Percentiles rank a stretch among this genome's conserved stretches.
These are phyloP conservation scores for Clytia hemisphaerica DNA, from an alignment of 30 jellyfish, hydroid and myxozoan genomes.

Conservation along the genomic window DNA sequence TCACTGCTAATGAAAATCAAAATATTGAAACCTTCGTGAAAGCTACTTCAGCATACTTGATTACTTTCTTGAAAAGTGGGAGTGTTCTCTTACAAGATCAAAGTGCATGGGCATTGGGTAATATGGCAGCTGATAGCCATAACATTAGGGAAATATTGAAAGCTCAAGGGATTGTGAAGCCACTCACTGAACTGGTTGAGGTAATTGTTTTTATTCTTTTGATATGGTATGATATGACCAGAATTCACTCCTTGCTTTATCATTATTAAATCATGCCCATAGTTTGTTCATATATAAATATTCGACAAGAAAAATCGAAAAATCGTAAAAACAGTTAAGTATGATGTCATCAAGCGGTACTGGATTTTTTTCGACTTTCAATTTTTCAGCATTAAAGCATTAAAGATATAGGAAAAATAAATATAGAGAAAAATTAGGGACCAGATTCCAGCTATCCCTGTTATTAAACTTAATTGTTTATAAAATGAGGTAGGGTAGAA, in stretches of 20 bases:
- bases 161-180: slow-evolving; percentile 67
- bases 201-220: neutral
- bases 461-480: no score
- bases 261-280: no score
- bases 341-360: neutral
- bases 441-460: no score
- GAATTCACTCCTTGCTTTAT: no score
- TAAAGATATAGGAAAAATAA: no score
- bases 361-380: no score
- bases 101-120: slow-evolving; percentile 89
- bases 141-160: slow-evolving; percentile 37
- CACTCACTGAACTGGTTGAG: slow-evolving; percentile 57
- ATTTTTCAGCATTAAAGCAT: no score
- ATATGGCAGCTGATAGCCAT: slow-evolving; percentile 76
- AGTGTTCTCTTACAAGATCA: slow-evolving; percentile 46
- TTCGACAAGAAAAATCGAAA: no score
- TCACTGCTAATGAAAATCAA: slow-evolving; percentile 52
- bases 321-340: neutral
- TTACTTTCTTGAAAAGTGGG: slow-evolving; percentile 68
- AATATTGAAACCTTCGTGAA: slow-evolving; percentile 40
- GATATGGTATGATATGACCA: no score
- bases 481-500: no score
- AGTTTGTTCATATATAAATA: no score
- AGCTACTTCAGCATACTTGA: slow-evolving; percentile 65
- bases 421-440: no score